Evolutionary conservation across 2,797 vertebrate species (phyloP).

Genomic region (Catamblyrhynchus diadema): DNA sequence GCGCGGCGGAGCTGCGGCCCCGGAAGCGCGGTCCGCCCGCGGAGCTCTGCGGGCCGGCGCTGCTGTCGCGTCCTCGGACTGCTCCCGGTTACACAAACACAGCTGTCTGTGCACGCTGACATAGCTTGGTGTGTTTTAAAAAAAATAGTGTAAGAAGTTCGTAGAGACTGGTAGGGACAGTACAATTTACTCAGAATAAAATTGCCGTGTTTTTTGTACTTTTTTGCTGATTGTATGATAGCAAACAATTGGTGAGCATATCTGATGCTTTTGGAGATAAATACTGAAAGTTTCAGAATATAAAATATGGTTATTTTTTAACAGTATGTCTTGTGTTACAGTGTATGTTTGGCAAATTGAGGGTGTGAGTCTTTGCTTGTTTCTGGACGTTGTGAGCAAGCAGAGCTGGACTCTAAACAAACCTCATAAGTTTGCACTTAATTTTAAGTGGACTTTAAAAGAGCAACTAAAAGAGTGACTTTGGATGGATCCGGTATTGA

Average conservation of each 20-base stretch:
- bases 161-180: accelerated
- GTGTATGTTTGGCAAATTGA: neutral
- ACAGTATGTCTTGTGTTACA: neutral
- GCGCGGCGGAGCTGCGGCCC: neutral
- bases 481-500: neutral
- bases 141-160: neutral
- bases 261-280: neutral
- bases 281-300: neutral
- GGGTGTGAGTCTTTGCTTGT: neutral
- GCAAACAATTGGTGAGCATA: neutral
- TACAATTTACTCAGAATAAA: neutral
- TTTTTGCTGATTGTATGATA: neutral
- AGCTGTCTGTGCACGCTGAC: neutral
- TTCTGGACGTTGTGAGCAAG: neutral
- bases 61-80: accelerated
- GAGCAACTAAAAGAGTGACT: neutral
- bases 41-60: neutral
- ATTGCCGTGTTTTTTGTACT: accelerated
- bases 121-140: accelerated
- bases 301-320: accelerated
- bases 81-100: accelerated
- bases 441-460: neutral
- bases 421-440: neutral
- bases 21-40: accelerated
- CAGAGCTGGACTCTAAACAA: neutral